Percentiles rank a stretch among this genome's conserved stretches.
Evolutionary conservation across 2,113 vertebrate species (phyloP).

Genomic region (Agapornis roseicollis): DNA sequence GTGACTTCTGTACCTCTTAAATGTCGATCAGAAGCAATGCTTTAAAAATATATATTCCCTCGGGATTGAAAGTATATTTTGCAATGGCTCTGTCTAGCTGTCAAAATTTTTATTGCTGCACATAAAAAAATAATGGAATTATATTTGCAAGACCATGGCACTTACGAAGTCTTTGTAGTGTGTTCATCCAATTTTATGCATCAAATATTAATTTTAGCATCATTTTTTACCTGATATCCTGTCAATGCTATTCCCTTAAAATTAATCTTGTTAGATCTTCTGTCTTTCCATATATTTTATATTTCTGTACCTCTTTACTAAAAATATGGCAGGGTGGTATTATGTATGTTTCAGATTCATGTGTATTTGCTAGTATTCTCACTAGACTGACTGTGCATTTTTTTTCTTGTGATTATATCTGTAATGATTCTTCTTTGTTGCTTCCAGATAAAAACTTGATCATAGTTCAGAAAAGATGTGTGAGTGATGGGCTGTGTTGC

Average conservation of each 20-base stretch:
- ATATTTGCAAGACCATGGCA: conserved; percentile 11
- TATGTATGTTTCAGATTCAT: background rate
- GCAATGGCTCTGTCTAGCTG: conserved; percentile 31
- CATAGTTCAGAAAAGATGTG: background rate
- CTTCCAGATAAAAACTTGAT: background rate
- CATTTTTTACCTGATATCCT: conserved; percentile 21
- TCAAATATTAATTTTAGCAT: conserved; percentile 48
- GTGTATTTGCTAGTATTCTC: background rate
- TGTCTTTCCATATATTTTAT: background rate
- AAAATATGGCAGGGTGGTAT: background rate
- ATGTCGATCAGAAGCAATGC: conserved; percentile 27
- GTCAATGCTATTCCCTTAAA: background rate
- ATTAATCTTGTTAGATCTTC: background rate
- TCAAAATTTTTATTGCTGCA: conserved; percentile 53
- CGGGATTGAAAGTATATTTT: conserved; percentile 48
- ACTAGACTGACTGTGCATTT: background rate
- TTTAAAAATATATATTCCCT: conserved; percentile 65
- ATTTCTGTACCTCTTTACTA: background rate
- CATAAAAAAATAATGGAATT: conserved; percentile 56
- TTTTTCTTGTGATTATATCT: background rate
- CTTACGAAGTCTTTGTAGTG: background rate
- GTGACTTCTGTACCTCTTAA: conserved; percentile 46
- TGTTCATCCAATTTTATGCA: conserved; percentile 34
- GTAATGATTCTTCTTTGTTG: background rate
- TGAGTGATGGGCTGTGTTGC: background rate